phyloP scores from a whole-genome alignment of 2,113 vertebrate species.

The Daboia siamensis region DNA sequence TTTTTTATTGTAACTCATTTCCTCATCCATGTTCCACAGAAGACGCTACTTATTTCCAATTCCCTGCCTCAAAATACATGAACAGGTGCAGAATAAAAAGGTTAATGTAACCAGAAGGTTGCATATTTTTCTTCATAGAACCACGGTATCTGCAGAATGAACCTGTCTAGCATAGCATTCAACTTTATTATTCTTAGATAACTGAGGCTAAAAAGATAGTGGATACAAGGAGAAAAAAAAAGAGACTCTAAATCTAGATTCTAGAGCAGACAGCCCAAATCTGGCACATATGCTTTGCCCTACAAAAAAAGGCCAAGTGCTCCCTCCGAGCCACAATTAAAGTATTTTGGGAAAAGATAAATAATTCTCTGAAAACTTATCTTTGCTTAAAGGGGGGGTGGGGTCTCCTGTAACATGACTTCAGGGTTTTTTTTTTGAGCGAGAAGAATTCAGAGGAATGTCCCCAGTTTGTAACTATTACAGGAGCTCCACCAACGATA shows the following conservation, averaged over 20 bases:
- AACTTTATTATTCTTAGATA: background rate
- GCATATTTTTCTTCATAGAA: background rate
- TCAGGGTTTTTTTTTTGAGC: background rate
- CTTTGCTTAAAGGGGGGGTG: background rate
- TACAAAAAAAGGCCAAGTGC: background rate
- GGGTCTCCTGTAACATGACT: background rate
- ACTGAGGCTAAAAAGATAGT: background rate
- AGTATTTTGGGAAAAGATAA: background rate
- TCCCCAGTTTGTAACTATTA: too few species aligned
- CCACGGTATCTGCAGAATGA: background rate
- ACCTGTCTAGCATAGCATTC: background rate
- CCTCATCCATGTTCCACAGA: background rate
- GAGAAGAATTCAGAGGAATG: background rate
- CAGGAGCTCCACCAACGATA: background rate
- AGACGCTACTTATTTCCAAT: background rate
- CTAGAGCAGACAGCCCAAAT: background rate
- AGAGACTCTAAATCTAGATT: background rate
- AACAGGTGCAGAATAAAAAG: background rate
- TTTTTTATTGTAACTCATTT: background rate
- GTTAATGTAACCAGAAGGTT: background rate
- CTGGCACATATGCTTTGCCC: background rate
- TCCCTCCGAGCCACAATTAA: too few species aligned
- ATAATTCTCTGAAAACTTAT: background rate
- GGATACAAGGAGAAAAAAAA: background rate
- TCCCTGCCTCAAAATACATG: background rate